phyloP scores from a whole-genome alignment of 2,797 vertebrate genomes.

The Ctenopoma multispine region DNA sequence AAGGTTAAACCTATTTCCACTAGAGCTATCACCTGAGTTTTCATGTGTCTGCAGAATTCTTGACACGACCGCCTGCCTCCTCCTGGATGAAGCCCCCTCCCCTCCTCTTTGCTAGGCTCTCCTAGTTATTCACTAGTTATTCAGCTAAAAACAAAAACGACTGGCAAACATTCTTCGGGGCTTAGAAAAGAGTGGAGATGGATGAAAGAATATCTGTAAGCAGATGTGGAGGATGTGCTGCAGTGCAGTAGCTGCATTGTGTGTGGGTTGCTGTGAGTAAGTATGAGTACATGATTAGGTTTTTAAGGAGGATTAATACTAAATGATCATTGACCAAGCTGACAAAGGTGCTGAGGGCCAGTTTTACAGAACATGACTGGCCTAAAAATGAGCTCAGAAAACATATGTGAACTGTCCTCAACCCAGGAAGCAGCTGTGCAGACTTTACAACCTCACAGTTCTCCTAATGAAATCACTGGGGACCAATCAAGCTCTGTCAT shows the following conservation, averaged over 20 bases:
- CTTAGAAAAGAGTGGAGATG: constrained; percentile 26
- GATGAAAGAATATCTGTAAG: constrained; percentile 54
- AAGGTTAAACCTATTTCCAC: constrained; percentile 53
- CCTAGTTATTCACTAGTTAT: constrained; percentile 44
- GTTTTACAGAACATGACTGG: constrained; percentile 51
- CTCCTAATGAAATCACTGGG: constrained; percentile 51
- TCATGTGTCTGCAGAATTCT: constrained; percentile 57
- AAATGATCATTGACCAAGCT: constrained; percentile 58
- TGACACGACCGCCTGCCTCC: constrained; percentile 37
- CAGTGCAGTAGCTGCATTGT: not conserved
- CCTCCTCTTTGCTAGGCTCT: not conserved
- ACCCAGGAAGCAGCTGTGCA: constrained; percentile 10
- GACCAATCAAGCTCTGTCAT: constrained; percentile 15
- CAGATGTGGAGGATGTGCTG: constrained; percentile 26
- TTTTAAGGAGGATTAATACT: constrained; percentile 55
- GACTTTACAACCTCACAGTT: constrained; percentile 30
- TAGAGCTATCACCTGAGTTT: constrained; percentile 30
- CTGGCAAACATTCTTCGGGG: constrained; percentile 28
- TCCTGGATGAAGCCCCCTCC: not conserved
- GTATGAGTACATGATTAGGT: constrained; percentile 47
- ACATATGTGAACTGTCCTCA: constrained; percentile 18
- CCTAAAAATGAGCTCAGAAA: constrained; percentile 47
- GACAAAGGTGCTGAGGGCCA: constrained; percentile 30
- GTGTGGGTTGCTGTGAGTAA: constrained; percentile 14
- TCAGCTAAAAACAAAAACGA: constrained; percentile 52